Percentiles rank a stretch among this genome's conserved stretches.
Conservation (phyloP, 1,140 invertebrate species). For the Orius insidiosus region DNA sequence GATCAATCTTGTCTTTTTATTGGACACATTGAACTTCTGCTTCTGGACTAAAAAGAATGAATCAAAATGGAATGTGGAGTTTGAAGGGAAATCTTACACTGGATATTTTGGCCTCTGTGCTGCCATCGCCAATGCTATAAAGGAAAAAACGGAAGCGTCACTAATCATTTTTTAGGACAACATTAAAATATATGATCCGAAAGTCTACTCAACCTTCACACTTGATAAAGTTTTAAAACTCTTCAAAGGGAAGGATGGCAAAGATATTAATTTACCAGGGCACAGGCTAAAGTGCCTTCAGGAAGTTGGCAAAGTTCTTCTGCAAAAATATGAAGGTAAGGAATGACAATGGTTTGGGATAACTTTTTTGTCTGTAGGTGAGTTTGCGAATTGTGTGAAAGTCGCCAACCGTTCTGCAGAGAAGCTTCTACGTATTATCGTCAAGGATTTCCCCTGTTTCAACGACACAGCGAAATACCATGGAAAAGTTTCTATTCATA, state of each 20-base stretch:
- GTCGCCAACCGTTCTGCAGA: conserved; percentile 52
- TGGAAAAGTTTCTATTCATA: conserved; percentile 58
- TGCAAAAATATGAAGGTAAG: conserved; percentile 60
- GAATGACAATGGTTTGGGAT: conserved; percentile 4
- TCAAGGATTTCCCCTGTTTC: conserved; percentile 71
- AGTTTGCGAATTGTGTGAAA: conserved; percentile 65
- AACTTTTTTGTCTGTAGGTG: conserved; percentile 33
- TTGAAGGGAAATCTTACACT: conserved; percentile 43
- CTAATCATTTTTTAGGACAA: conserved; percentile 37
- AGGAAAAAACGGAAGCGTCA: conserved; percentile 28
- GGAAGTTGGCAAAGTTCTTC: conserved; percentile 55
- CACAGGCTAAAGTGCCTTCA: conserved; percentile 58
- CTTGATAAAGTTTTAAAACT: conserved; percentile 44
- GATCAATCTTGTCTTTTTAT: conserved; percentile 79
- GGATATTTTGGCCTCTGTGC: conserved; percentile 90
- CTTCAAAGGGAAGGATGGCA: conserved; percentile 56
- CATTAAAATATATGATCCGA: conserved; percentile 57
- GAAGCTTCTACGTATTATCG: conserved; percentile 54
- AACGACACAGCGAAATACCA: conserved; percentile 59
- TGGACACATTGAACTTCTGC: conserved; percentile 87
- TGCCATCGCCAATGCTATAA: conserved; percentile 68
- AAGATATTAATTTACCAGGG: conserved; percentile 48
- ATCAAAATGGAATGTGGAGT: conserved; percentile 48
- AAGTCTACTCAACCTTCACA: conserved; percentile 58
- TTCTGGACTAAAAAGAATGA: conserved; percentile 62